Evolutionary conservation across 2,113 vertebrate species (phyloP).

Genomic region (Anas platyrhynchos): DNA sequence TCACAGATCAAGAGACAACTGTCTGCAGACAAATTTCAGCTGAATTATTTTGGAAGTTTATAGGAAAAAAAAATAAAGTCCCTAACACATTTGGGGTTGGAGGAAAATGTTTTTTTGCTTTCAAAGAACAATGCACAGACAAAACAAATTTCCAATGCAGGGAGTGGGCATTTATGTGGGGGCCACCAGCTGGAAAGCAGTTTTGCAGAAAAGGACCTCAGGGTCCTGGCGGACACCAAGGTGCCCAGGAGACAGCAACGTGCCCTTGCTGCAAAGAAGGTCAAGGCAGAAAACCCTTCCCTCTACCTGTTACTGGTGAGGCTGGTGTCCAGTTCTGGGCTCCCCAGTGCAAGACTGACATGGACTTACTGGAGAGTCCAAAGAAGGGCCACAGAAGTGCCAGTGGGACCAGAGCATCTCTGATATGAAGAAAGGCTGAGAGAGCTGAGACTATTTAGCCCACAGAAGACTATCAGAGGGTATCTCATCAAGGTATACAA

Average conservation of each 20-base stretch:
- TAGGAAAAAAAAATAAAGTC: not conserved
- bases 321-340: not conserved
- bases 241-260: not conserved
- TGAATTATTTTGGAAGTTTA: not conserved
- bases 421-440: not conserved
- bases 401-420: not conserved
- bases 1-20: not conserved
- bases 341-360: not conserved
- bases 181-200: not conserved
- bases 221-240: not conserved
- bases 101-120: not conserved
- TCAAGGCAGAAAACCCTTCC: not conserved
- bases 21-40: slow-evolving; percentile 3
- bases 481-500: not conserved
- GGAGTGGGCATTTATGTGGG: not conserved
- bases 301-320: not conserved
- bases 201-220: not conserved
- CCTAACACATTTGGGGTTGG: not conserved
- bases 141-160: not conserved
- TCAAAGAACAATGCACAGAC: not conserved
- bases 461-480: not conserved
- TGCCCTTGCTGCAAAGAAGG: not conserved
- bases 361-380: not conserved
- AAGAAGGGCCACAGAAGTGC: not conserved
- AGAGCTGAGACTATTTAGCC: not conserved